Evolutionary conservation across 1,140 invertebrate species (phyloP), one percentile per base, ranked within the genome.

Genomic region (Drosophila triauraria): DNA sequence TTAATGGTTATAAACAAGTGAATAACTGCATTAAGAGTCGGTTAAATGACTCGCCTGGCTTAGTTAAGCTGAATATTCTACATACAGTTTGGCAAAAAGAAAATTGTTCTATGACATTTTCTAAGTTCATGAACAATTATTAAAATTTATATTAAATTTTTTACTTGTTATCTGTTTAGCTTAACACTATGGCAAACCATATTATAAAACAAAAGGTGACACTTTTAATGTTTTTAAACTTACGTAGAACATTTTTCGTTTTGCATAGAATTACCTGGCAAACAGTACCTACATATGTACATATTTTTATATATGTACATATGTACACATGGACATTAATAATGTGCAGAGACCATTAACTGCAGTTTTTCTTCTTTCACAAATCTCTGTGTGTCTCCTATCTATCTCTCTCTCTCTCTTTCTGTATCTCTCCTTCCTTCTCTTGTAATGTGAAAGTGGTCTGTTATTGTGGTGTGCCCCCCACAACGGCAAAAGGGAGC

Each of bases 401-500:
- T 51, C 4, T 54, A n/a, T 35, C 13, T 35, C 1, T 35, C 12
- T 23, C 40, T 54, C 46, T 43, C 23, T 40, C 23, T n/a, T 4
- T 47, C 9, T 12, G 10, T n/a, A n/a, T 48, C 8, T 50, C 47
- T 10, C 44, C 57, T 32, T 5, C 8, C 5, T 25, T 23, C 32
- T n/a, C 12, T 38, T 40, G 13, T 4, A 35, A 44, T 42, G 40
- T 58, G 57, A 44, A 72, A 72, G 43, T 51, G 38, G 6, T 20
- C 60, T 60, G 8, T 54, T 23, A 40, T 38, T 38, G 17, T 23
- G 13, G 38, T 43, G 15, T 57, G 40, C 42, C 56, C 75, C 72
- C 72, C 48, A 75, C 43, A 75, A 42, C 27, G 68, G 30, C 12
- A 13, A 54, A 72, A 43, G 17, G 5, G 35, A 23, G 42, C 71